phyloP scores from a whole-genome alignment of 2,888 invertebrate genomes.

The Eilema caniola region DNA sequence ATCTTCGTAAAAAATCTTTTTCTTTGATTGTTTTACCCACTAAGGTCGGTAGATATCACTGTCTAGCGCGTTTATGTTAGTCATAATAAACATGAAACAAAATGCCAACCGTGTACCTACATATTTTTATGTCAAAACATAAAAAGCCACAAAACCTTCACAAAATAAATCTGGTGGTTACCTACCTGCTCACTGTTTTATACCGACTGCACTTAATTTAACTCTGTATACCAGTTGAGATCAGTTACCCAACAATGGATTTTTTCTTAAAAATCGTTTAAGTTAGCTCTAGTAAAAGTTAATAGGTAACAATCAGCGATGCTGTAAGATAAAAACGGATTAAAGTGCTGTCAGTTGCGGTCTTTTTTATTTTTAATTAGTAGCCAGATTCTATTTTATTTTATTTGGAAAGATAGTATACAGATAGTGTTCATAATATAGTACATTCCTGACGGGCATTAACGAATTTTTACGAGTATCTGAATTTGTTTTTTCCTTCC shows the following conservation, averaged over 20 bases:
- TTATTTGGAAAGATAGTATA: neutral
- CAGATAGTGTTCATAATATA: neutral
- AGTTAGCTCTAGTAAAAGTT: neutral
- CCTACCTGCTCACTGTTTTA: neutral
- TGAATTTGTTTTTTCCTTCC: neutral
- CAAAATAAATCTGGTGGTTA: neutral
- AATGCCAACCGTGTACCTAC: slow-evolving; percentile 2
- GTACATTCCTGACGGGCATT: neutral
- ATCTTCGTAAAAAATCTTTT: too few relatives aligned
- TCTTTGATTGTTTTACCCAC: neutral
- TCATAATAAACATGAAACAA: slow-evolving; percentile 5
- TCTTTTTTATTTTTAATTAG: neutral
- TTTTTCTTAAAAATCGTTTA: neutral
- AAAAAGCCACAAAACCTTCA: neutral
- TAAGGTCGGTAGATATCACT: neutral
- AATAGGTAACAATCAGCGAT: neutral
- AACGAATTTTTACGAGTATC: neutral
- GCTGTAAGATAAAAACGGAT: neutral
- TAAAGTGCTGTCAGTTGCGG: neutral
- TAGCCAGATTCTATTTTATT: neutral
- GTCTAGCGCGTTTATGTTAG: neutral
- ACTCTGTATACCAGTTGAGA: neutral
- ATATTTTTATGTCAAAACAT: slow-evolving; percentile 1
- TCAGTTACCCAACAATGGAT: neutral
- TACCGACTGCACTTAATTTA: neutral